Conservation (phyloP, 1,140 invertebrate species). For the Olivierus martensii region DNA sequence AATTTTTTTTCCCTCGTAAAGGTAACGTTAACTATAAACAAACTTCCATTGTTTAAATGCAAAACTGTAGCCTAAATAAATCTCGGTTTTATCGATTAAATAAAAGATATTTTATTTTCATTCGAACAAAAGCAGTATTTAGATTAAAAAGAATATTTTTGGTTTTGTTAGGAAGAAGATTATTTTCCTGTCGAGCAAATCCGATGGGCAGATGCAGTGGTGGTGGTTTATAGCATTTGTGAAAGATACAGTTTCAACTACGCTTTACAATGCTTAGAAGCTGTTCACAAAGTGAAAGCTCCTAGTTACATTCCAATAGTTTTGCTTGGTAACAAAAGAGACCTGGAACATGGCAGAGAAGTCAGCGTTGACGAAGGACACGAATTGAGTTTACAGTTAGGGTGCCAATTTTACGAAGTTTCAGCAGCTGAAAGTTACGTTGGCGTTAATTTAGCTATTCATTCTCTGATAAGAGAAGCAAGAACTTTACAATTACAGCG, state of each 20-base stretch:
- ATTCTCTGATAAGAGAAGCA: slow-evolving; percentile 1
- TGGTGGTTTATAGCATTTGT: slow-evolving; percentile 64
- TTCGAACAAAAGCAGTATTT: no score
- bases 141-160: no score
- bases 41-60: no score
- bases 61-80: no score
- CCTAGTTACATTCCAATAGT: slow-evolving; percentile 34
- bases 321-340: slow-evolving; percentile 56
- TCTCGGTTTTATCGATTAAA: no score
- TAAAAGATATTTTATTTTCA: no score
- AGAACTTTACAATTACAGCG: not conserved
- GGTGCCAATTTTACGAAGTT: slow-evolving; percentile 30
- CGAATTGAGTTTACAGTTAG: slow-evolving; percentile 26
- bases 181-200: slow-evolving; percentile 40
- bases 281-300: not conserved
- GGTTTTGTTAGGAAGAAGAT: not conserved
- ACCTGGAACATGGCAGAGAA: slow-evolving; percentile 57
- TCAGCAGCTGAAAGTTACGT: slow-evolving; percentile 7
- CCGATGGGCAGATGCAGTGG: slow-evolving; percentile 58
- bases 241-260: slow-evolving; percentile 52
- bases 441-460: slow-evolving; percentile 3
- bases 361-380: slow-evolving; percentile 33
- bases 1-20: no score
- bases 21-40: no score
- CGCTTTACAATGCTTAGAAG: slow-evolving; percentile 27